Evolutionary conservation across 2,113 vertebrate species (phyloP), one percentile per base, ranked within the genome.

Genomic region (Condylura cristata): DNA sequence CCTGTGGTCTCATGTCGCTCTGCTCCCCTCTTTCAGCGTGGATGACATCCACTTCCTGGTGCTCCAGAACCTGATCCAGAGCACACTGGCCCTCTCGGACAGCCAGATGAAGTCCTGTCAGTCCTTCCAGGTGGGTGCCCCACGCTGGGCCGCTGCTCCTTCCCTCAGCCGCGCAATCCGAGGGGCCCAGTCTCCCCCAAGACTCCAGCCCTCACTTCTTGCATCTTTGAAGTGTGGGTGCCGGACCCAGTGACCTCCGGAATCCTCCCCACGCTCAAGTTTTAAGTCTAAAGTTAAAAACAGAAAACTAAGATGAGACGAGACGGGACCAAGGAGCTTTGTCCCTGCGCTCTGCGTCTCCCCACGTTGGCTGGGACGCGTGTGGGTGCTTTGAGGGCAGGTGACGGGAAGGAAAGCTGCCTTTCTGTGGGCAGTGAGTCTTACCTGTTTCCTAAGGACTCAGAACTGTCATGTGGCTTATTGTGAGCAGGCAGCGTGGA

Each of bases 11-110:
- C 39, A 63, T 0, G 11, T 32, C 6, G 17, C 37, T 6, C 11
- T 2, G 1, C 37, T 65, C 37, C 4, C 86, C 80, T 79, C 26
- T 97, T 96, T 51, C 98, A 99, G 99, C 90, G 91, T 97, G 48
- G 98, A 98, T 1, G 99, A 99, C 95, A 99, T 99, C 93, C 99
- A 99, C 95, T 96, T 98, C 32, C 97, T 99, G 6, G 99, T 99
- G 90, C 98, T 99, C 6, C 98, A 99, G 95, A 99, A 99, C 96
- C 96, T 99, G 96, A 99, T 99, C 97, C 99, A 99, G 98, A 99
- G 99, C 97, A 99, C 99, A 0, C 80, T 99, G 98, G 99, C 98
- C 66, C 99, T 99, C 95, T 99, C 99, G 3, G 99, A 99, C 98
- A 98, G 95, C 84, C 99, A 99, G 97, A 99, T 99, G 99, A 99